A percentile compares a stretch with the other conserved stretches of the same genome.
These are phyloP conservation scores for Ornithoptera priamus DNA, from an alignment of 2,888 invertebrate species.

Conservation along the genomic window DNA sequence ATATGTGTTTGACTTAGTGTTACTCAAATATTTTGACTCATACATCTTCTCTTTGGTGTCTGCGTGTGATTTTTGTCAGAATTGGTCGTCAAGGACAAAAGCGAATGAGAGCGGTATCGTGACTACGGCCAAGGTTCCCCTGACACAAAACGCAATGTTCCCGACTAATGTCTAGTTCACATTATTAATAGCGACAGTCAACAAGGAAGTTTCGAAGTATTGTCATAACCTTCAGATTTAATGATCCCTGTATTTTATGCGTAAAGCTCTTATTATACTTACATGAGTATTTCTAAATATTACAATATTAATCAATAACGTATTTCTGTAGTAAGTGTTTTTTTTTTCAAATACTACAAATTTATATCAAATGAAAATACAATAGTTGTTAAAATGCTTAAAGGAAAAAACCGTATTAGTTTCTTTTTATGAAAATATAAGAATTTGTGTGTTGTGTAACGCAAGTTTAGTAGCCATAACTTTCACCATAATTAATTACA, in stretches of 20 bases:
- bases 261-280: slow-evolving; percentile 2
- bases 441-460: too few relatives aligned
- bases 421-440: too few relatives aligned
- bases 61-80: slow-evolving; percentile 46
- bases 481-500: too few relatives aligned
- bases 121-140: slow-evolving; percentile 46
- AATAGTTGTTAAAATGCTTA: too few relatives aligned
- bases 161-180: slow-evolving; percentile 32
- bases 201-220: slow-evolving; percentile 15
- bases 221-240: slow-evolving; percentile 8
- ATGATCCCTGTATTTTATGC: not conserved
- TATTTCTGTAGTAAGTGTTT: too few relatives aligned
- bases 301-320: too few relatives aligned
- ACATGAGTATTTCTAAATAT: too few relatives aligned
- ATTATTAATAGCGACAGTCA: slow-evolving; percentile 33
- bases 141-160: slow-evolving; percentile 25
- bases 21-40: not conserved
- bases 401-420: too few relatives aligned
- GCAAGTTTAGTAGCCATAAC: too few relatives aligned
- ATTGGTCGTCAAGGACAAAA: slow-evolving; percentile 46
- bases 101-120: slow-evolving; percentile 55
- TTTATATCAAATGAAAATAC: too few relatives aligned
- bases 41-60: not conserved
- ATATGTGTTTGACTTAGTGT: not conserved
- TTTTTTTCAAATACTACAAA: too few relatives aligned